Evolutionary conservation across 2,113 vertebrate genomes (phyloP).

Genomic region (Smithornis capensis): DNA sequence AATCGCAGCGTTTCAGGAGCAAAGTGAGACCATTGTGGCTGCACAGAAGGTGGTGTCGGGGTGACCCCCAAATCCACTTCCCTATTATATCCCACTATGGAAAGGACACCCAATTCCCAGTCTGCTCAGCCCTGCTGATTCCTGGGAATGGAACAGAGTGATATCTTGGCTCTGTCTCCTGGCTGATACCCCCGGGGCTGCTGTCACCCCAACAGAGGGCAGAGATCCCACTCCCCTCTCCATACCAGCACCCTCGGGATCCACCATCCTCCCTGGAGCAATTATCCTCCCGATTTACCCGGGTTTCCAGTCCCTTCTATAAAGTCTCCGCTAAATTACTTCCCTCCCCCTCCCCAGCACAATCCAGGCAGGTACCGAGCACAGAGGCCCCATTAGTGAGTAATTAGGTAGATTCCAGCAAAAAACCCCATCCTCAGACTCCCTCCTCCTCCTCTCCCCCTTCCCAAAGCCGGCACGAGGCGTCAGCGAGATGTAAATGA

Average conservation of each 20-base stretch:
- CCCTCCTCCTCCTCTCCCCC: neutral
- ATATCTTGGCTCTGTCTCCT: neutral
- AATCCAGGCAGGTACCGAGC: neutral
- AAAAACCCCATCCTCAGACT: neutral
- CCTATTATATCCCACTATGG: neutral
- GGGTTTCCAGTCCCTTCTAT: neutral
- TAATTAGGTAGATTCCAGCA: constrained; percentile 52
- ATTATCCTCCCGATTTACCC: neutral
- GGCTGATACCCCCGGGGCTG: neutral
- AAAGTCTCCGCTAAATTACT: neutral
- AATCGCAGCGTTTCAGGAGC: rapidly evolving
- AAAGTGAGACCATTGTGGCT: rapidly evolving
- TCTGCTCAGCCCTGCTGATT: neutral
- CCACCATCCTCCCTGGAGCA: neutral
- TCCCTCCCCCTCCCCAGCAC: neutral
- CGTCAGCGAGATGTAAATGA: constrained; percentile 67
- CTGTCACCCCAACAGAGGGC: neutral
- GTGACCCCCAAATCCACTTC: neutral
- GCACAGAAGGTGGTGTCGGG: rapidly evolving
- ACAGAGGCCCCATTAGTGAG: constrained; percentile 12
- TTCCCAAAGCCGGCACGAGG: constrained; percentile 38
- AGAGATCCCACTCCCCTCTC: neutral
- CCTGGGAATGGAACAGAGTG: no score
- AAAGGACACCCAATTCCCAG: neutral
- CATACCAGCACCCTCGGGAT: rapidly evolving